Base-by-base conservation (phyloP, 2,888 invertebrate species). In the Busseola fusca region DNA sequence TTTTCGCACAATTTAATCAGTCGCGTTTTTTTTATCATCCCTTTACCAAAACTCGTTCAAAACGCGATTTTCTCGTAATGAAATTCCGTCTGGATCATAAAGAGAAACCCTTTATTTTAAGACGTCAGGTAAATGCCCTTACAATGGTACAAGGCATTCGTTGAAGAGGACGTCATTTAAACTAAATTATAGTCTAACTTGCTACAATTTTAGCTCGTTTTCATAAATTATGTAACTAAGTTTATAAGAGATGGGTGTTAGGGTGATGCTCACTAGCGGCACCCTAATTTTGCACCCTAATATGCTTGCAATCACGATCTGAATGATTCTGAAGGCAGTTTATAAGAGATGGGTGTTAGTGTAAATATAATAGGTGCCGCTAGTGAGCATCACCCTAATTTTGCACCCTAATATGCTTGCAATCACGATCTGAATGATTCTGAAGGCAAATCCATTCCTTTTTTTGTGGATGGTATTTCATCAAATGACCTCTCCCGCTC, bases 61-160 rank as follows among this genome's bases (percentile, higher is more conserved):
- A 87, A 86, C 69, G 81, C 84, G 86, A 89, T 88, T 87, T 87
- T 85, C 84, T 80, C 81, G 69, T 89, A 91, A 91, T 91, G 89
- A 91, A 91, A 91, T 91, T 91, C 90, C 84, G 83, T 87, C 87
- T 84, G 84, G 84, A 81, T 82, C 87, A 85, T 90, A 89, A 91
- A 89, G 87, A 85, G 82, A 80, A 81, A 86, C 87, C 87, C 85
- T 88, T 88, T 87, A 83, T 85, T 83, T 82, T 75, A 75, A 73
- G 69, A 65, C 40, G 64, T 54, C 81, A 84, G 84, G 84, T 85
- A 85, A 82, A 80, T 78, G 67, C 71, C 73, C 72, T 79, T 54
- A 30, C 16, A 18, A 30, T 27, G 69, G 69, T 76, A 25, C 65
- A 80, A 68, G 68, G 12, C 25, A 64, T 57, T 62, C 52, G 42